Evolutionary conservation across 1,140 invertebrate genomes (phyloP), one percentile per base, ranked within the genome.

Genomic region (Drosophila navojoa): DNA sequence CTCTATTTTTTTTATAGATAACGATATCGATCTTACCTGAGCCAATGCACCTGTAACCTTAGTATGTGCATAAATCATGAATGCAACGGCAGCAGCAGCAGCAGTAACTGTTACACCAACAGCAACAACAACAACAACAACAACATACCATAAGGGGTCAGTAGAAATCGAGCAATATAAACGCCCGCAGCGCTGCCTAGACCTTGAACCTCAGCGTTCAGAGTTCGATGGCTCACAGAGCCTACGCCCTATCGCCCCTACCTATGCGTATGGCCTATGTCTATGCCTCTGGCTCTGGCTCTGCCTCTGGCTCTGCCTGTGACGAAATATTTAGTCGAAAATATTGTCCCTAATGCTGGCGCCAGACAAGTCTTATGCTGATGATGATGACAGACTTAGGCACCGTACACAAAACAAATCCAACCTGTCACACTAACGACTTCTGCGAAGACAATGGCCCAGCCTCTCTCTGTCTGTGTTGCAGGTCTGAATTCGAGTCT

Each of bases 351-450:
- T 91, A 90, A 90, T 90, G 89, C 89, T 90, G 89, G 89, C 89
- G 89, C 89, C 89, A 90, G 89, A 90, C 89, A 89, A 89, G 75
- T 84, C 80, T 79, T 91, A 85, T 85, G 89, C 89, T 91, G 89
- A 90, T 90, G 89, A 90, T 90, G 87, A 90, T 90, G 85, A 90
- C 87, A 90, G 87, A 91, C 89, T 90, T 89, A 85, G 80, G 82
- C 90, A 90, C 78, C 77, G 72, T 82, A 77, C 69, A 81, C 79
- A 84, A 77, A 81, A 86, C 78, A 90, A 84, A 90, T 80, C 86
- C 86, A 86, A 90, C 89, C 89, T 90, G 89, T 90, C 89, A 90
- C 80, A 90, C 89, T 90, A 90, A 90, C 89, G 89, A 90, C 89
- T 90, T 90, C 89, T 90, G 77, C 89, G 89, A 90, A 90, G 77